phyloP scores from a whole-genome alignment of 2,113 vertebrate species.

The Hipposideros armiger region DNA sequence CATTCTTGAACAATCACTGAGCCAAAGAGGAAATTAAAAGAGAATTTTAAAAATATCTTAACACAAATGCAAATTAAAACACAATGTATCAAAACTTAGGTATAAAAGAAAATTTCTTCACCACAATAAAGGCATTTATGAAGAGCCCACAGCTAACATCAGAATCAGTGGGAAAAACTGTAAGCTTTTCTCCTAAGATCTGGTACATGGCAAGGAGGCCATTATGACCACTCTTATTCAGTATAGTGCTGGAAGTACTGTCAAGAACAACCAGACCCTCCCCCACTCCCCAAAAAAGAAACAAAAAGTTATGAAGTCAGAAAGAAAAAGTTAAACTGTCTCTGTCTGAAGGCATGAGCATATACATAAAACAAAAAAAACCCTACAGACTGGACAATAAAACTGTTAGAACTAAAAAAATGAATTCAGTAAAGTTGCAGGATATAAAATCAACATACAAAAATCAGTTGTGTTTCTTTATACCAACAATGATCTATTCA shows the following conservation, averaged over 20 bases:
- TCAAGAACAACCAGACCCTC: background rate
- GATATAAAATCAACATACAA: background rate
- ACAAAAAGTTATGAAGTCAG: background rate
- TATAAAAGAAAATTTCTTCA: background rate
- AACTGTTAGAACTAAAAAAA: background rate
- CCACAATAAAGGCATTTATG: background rate
- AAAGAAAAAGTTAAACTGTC: background rate
- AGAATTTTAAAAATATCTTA: background rate
- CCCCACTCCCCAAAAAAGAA: background rate
- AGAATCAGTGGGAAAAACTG: background rate
- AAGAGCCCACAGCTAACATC: background rate
- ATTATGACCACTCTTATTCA: background rate
- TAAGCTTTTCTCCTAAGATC: background rate
- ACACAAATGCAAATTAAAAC: background rate
- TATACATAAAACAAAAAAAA: background rate
- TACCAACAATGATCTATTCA: background rate
- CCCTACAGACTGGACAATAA: background rate
- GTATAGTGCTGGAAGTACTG: background rate
- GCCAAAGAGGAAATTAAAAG: background rate
- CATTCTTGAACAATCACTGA: background rate
- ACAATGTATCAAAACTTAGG: background rate
- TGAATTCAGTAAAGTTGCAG: background rate
- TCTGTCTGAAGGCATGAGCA: background rate
- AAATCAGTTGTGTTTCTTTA: background rate
- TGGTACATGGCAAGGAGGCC: background rate